These are phyloP conservation scores for Babyrousa celebensis DNA, from an alignment of 2,797 vertebrate genomes.

Conservation along the genomic window DNA sequence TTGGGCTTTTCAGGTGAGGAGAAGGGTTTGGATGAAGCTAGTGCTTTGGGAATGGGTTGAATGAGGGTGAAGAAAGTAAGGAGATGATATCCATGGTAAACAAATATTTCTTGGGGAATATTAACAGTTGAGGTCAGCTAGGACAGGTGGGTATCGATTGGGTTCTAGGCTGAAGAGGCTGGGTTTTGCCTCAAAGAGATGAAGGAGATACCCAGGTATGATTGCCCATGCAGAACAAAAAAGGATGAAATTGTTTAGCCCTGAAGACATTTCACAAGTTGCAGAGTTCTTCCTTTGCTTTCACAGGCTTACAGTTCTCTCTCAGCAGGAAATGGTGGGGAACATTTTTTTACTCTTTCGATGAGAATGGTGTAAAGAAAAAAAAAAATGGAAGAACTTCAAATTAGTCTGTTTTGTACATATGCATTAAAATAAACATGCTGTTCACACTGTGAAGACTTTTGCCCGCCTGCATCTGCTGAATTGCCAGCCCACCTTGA, in stretches of 20 bases:
- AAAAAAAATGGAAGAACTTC: not conserved
- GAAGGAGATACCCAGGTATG: not conserved
- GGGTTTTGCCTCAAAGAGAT: not conserved
- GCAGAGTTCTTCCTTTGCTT: not conserved
- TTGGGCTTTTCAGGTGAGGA: not conserved
- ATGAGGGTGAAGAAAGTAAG: not conserved
- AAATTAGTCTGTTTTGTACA: conserved; percentile 26
- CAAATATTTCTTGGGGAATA: not conserved
- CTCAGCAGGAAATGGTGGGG: conserved; percentile 2
- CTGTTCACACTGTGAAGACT: not conserved
- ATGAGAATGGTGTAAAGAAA: not conserved
- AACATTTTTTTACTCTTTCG: not conserved
- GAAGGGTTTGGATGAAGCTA: not conserved
- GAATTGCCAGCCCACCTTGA: not conserved
- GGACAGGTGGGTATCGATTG: not conserved
- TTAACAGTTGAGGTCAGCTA: not conserved
- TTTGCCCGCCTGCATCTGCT: not conserved
- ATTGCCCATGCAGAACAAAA: not conserved
- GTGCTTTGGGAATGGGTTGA: not conserved
- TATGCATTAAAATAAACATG: conserved; percentile 45
- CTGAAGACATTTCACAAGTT: not conserved
- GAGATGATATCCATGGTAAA: not conserved
- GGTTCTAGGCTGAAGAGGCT: not conserved
- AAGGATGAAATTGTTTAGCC: not conserved
- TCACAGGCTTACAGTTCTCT: not conserved